Base-by-base conservation (phyloP, 2,888 invertebrate species). In the Tuta absoluta region DNA sequence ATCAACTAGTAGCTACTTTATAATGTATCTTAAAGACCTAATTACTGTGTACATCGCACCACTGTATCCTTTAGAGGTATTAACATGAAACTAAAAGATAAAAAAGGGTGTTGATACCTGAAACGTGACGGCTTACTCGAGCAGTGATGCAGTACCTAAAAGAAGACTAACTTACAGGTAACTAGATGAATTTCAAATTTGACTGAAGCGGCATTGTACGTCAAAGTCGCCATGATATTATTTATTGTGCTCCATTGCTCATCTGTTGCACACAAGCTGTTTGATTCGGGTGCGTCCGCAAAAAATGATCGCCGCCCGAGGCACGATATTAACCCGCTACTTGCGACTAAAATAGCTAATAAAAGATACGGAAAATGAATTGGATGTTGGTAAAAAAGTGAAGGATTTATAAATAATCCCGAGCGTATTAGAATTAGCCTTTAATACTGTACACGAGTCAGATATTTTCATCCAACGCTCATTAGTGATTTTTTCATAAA, bases 251-350 rank as follows among this genome's bases (percentile, higher is more conserved):
- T 33, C 28, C 33, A 33, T n/a, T 28, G 24, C 56, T 90, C 56
- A 56, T 56, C 89, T 86, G 85, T 87, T 83, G 82, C 74, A 78
- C 75, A 75, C 87, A 88, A 89, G 86, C 85, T 90, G 90, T 82
- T 82, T 89, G 91, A 91, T 90, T 87, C 84, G 90, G 89, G 85
- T 87, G 84, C 85, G 73, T 74, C 76, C 81, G 89, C 90, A 90
- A 90, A 91, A 91, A 91, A 90, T 76, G 81, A 84, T 78, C 75
- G 73, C 60, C 69, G 81, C 85, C 80, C 68, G 70, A 75, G 82
- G 86, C 85, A 65, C 60, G 69, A 75, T 78, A 84, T 84, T 83
- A 84, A 81, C 78, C 78, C 74, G 81, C 85, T 86, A 84, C 85
- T 85, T 81, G 75, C 72, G 68, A 72, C 74, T 77, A 78, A 81